Base-by-base conservation (phyloP, 2,113 vertebrate genomes). In the Neolamprologus ventralis region DNA sequence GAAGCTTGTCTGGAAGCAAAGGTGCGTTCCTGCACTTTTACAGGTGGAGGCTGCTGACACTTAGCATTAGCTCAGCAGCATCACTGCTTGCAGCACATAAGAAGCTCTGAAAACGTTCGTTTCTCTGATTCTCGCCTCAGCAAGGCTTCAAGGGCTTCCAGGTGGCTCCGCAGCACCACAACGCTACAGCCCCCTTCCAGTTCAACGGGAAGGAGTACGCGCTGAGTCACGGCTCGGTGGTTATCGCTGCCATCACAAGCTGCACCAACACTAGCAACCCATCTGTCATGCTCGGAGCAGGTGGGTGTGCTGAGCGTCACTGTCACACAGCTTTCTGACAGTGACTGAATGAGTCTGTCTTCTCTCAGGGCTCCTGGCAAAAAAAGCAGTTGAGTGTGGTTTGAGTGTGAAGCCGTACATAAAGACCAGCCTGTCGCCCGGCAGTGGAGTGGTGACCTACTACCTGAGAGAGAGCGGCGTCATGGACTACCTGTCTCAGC, bases 261-360 rank as follows among this genome's bases (percentile, higher is more conserved):
- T 99, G 99, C 93, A 99, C 99, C 63, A 99, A 99, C 95, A 99
- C 99, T 86, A 99, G 99, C 94, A 99, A 99, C 86, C 99, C 99
- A 0, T 99, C 99, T 1, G 99, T 99, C 89, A 99, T 99, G 99
- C 87, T 99, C 1, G 99, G 98, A 90, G 99, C 99, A 79, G 99
- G 99, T 99, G 94, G 19, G 83, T 55, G 2, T 13, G 1, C 9
- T 21, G n/a, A 4, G 37, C 9, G 1, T 71, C 65, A 23, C 65
- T 3, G 42, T 75, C 40, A 11, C 68, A 3, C 73, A 13, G 17
- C 0, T 78, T 6, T 0, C 10, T 71, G 31, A 23, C n/a, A 7
- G 26, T 9, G 9, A 21, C 21, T 51, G 4, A 84, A 16, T 3
- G 6, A 13, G 7, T 21, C 53, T 55, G 14, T 87, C 81, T 17